These are phyloP conservation scores for Daphoenositta chrysoptera DNA, from an alignment of 2,113 vertebrate species.

Conservation along the genomic window DNA sequence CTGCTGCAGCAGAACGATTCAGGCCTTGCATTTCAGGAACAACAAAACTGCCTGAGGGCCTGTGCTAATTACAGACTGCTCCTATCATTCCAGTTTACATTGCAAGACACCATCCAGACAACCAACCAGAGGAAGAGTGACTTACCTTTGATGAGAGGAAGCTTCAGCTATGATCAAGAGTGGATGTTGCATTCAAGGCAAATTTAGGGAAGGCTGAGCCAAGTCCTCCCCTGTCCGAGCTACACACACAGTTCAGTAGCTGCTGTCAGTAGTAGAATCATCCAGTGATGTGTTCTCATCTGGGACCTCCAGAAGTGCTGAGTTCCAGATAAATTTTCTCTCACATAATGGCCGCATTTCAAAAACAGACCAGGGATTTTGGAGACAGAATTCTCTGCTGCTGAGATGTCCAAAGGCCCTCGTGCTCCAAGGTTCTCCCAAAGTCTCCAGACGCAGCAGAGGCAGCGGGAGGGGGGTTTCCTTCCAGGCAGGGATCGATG, in stretches of 20 bases:
- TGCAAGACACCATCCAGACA: background rate
- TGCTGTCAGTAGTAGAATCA: background rate
- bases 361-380: background rate
- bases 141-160: background rate
- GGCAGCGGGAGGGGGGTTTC: background rate
- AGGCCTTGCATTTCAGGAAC: background rate
- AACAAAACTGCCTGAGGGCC: background rate
- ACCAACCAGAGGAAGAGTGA: background rate
- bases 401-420: background rate
- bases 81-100: background rate
- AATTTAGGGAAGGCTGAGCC: background rate
- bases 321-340: background rate
- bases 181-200: background rate
- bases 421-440: rapidly evolving
- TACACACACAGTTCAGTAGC: background rate
- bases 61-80: background rate
- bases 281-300: rapidly evolving
- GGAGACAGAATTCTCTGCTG: background rate
- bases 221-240: background rate
- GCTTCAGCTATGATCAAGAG: background rate
- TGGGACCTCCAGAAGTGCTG: background rate
- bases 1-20: background rate
- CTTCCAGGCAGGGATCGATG: background rate
- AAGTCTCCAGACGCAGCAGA: background rate
- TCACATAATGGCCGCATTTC: background rate